phyloP scores from a whole-genome alignment of 23 tunicate genomes.

The Styela clava region DNA sequence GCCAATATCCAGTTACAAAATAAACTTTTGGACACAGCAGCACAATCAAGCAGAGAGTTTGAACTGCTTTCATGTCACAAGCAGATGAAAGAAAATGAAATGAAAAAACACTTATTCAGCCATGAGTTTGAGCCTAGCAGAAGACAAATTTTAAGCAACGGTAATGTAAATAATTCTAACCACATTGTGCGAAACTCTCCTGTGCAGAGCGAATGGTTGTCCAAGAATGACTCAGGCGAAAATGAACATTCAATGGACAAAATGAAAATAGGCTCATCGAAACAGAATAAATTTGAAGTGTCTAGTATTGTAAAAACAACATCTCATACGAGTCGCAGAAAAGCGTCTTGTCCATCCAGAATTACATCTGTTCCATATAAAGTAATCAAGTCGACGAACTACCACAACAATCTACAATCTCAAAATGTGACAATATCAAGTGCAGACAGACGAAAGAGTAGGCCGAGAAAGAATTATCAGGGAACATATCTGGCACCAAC shows the following conservation, averaged over 20 bases:
- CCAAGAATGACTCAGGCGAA: not conserved
- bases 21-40: not conserved
- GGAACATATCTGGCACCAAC: slow-evolving; percentile 5
- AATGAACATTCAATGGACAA: not conserved
- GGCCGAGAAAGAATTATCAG: slow-evolving; percentile 4
- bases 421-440: not conserved
- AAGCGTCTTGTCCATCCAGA: slow-evolving; percentile 54
- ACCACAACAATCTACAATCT: not conserved
- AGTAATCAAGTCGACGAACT: not conserved
- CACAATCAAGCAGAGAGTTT: not conserved
- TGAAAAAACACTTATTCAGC: not conserved
- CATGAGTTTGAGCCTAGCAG: not conserved
- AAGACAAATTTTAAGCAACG: not conserved
- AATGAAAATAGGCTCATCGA: not conserved
- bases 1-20: not conserved
- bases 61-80: not conserved
- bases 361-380: slow-evolving; percentile 39
- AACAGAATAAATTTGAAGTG: not conserved
- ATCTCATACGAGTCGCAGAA: slow-evolving; percentile 38
- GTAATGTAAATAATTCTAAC: not conserved
- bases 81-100: not conserved
- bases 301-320: not conserved
- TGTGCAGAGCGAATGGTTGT: not conserved
- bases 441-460: not conserved
- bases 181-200: not conserved